phyloP scores from a whole-genome alignment of 2,888 invertebrate species.

The Orthosia gothica region DNA sequence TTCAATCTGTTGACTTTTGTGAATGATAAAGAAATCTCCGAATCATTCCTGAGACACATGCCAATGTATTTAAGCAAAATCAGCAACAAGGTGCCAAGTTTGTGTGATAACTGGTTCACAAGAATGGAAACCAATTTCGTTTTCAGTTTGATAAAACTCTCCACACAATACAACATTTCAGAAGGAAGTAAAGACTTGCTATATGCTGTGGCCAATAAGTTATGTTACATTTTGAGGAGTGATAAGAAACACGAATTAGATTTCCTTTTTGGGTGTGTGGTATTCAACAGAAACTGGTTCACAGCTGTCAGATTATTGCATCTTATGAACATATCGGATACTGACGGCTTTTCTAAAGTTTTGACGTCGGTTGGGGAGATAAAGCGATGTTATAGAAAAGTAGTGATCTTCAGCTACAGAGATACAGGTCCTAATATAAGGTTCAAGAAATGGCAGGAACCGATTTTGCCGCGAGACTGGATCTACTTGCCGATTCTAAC shows the following conservation, averaged over 20 bases:
- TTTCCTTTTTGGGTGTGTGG: slow-evolving; percentile 91
- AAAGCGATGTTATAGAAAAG: slow-evolving; percentile 86
- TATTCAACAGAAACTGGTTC: slow-evolving; percentile 92
- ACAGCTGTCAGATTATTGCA: slow-evolving; percentile 91
- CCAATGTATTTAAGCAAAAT: slow-evolving; percentile 86
- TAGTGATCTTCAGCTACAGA: slow-evolving; percentile 80
- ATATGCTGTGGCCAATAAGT: slow-evolving; percentile 92
- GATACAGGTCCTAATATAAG: slow-evolving; percentile 83
- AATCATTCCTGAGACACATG: slow-evolving; percentile 82
- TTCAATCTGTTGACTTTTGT: slow-evolving; percentile 80
- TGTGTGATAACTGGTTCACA: slow-evolving; percentile 92
- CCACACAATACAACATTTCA: slow-evolving; percentile 77
- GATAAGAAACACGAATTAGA: slow-evolving; percentile 92
- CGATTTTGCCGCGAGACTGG: slow-evolving; percentile 95
- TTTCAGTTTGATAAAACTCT: slow-evolving; percentile 88
- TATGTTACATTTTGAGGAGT: slow-evolving; percentile 91
- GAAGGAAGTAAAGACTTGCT: slow-evolving; percentile 89
- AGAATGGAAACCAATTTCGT: slow-evolving; percentile 92
- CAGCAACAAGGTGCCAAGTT: slow-evolving; percentile 78
- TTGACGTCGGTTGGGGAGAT: slow-evolving; percentile 82
- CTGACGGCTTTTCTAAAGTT: slow-evolving; percentile 84
- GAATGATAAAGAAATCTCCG: slow-evolving; percentile 80
- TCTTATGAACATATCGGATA: slow-evolving; percentile 89
- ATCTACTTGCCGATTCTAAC: slow-evolving; percentile 94
- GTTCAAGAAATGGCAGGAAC: slow-evolving; percentile 90